phyloP scores from a whole-genome alignment of 1,140 invertebrate species.

The Neelides sp. region DNA sequence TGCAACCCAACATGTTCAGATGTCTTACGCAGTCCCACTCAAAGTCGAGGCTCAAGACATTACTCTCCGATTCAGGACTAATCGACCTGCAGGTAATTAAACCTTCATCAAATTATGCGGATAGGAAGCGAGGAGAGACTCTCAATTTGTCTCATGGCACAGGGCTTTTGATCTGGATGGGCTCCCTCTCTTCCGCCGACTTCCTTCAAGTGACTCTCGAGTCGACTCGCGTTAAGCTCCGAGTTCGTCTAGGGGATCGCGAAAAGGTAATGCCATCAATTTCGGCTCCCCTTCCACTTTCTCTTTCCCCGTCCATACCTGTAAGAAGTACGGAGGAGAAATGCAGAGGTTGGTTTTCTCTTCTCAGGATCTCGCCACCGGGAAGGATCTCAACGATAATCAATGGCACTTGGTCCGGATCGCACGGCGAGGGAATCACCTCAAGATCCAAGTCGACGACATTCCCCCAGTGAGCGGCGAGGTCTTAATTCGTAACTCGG shows the following conservation, averaged over 20 bases:
- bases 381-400: constrained; percentile 66
- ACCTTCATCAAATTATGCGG: neutral
- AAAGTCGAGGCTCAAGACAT: constrained; percentile 85
- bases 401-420: constrained; percentile 86
- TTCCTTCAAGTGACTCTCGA: constrained; percentile 69
- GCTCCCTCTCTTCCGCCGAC: constrained; percentile 58
- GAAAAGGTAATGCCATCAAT: constrained; percentile 55
- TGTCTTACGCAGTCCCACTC: constrained; percentile 63
- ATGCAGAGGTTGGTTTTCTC: neutral
- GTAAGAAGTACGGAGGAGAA: neutral
- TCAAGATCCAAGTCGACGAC: constrained; percentile 74
- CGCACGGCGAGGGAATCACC: constrained; percentile 62
- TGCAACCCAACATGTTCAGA: constrained; percentile 70
- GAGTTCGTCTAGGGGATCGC: constrained; percentile 66
- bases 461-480: constrained; percentile 68
- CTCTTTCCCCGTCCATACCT: constrained; percentile 9
- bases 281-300: constrained; percentile 6
- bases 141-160: neutral
- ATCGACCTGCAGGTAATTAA: constrained; percentile 41
- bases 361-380: neutral
- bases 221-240: constrained; percentile 61
- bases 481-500: constrained; percentile 38
- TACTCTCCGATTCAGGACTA: constrained; percentile 72
- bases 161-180: constrained; percentile 49
- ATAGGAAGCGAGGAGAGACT: neutral